Percentiles rank a stretch among this genome's conserved stretches.
These are phyloP conservation scores for Hedychridium roseum DNA, from an alignment of 2,888 invertebrate genomes.

Conservation along the genomic window DNA sequence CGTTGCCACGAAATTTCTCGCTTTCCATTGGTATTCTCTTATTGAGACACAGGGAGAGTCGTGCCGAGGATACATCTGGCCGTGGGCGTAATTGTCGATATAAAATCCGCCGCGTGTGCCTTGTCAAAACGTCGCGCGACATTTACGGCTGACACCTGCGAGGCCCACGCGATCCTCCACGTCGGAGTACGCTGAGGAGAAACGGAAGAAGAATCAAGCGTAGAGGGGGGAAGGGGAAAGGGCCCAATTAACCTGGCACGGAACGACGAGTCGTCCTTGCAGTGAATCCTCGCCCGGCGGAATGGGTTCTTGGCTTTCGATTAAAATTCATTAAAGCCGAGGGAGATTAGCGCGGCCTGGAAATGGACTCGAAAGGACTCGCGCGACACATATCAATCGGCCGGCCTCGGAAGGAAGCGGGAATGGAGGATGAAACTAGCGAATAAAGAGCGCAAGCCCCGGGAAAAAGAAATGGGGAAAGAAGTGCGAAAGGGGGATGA, in stretches of 20 bases:
- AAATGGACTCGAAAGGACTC: conserved; percentile 51
- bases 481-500: conserved; percentile 14
- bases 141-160: conserved; percentile 19
- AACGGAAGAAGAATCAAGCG: no score
- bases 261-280: conserved; percentile 22
- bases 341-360: conserved; percentile 53
- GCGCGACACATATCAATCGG: conserved; percentile 59
- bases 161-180: no score
- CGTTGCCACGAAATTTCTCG: no score
- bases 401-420: conserved; percentile 24
- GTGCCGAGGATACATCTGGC: no score
- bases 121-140: conserved; percentile 14
- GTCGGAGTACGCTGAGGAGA: no score
- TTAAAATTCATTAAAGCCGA: conserved; percentile 56
- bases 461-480: conserved; percentile 3
- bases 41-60: no score
- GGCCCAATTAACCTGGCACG: conserved; percentile 22
- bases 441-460: no score
- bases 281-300: conserved; percentile 28
- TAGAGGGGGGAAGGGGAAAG: no score
- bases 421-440: conserved; percentile 19
- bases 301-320: conserved; percentile 26
- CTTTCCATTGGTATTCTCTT: no score
- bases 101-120: no score
- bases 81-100: no score